A percentile compares a stretch with the other conserved stretches of the same genome.
These are phyloP conservation scores for Papilio aristodemus DNA, from an alignment of 1,140 invertebrate genomes.

Conservation along the genomic window DNA sequence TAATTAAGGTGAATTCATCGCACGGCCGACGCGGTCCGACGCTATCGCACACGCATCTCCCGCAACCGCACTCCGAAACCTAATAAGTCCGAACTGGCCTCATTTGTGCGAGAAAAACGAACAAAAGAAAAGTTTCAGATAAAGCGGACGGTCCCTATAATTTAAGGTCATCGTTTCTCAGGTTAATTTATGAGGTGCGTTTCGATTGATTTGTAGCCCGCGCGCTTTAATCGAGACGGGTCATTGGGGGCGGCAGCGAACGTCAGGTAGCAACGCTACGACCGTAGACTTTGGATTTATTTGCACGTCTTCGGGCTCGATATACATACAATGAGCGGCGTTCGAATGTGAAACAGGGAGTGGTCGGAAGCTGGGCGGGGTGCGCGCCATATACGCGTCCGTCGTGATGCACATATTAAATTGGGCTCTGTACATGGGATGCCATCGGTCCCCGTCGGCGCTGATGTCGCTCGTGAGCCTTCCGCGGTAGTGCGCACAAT, in stretches of 20 bases:
- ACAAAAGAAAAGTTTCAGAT: slow-evolving; percentile 75
- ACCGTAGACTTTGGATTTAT: slow-evolving; percentile 59
- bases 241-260: slow-evolving; percentile 1
- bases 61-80: slow-evolving; percentile 67
- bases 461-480: slow-evolving; percentile 71
- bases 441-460: slow-evolving; percentile 57
- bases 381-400: slow-evolving; percentile 64
- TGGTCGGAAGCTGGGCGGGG: slow-evolving; percentile 67
- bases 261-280: slow-evolving; percentile 38
- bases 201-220: slow-evolving; percentile 74
- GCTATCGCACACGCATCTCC: slow-evolving; percentile 55
- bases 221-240: neutral
- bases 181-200: slow-evolving; percentile 78
- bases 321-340: slow-evolving; percentile 76
- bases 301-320: slow-evolving; percentile 55
- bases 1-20: slow-evolving; percentile 53
- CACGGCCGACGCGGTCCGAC: slow-evolving; percentile 53
- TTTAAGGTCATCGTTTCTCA: slow-evolving; percentile 78
- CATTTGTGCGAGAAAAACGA: slow-evolving; percentile 73
- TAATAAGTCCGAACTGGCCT: slow-evolving; percentile 75
- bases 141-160: slow-evolving; percentile 73
- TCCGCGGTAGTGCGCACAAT: slow-evolving; percentile 60
- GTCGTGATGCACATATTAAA: slow-evolving; percentile 80
- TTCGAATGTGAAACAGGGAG: slow-evolving; percentile 66
- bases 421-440: slow-evolving; percentile 73